These are phyloP conservation scores for Polyergus mexicanus DNA, from an alignment of 1,140 invertebrate species.

Conservation along the genomic window DNA sequence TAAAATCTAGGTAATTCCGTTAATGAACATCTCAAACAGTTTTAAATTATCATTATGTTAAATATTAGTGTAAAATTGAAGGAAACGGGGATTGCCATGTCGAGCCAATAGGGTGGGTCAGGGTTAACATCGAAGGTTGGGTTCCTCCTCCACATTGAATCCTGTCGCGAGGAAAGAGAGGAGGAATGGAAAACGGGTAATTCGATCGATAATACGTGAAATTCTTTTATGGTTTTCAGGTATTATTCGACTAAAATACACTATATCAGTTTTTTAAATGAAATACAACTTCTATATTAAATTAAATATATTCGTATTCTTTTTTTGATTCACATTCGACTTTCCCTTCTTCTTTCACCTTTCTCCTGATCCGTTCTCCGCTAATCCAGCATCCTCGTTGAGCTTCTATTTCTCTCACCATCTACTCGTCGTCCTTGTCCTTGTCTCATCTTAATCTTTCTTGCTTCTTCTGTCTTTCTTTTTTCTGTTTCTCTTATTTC, in stretches of 20 bases:
- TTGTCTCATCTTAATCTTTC: not conserved
- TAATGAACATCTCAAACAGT: not conserved
- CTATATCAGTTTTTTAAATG: slow-evolving; percentile 16
- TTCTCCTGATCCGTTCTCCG: too few relatives aligned
- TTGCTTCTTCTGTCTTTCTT: not conserved
- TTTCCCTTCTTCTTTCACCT: not conserved
- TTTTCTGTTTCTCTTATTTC: not conserved
- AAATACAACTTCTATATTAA: not conserved
- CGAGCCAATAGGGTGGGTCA: slow-evolving; percentile 68
- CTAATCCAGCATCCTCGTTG: not conserved
- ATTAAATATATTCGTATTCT: not conserved
- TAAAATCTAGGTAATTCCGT: not conserved
- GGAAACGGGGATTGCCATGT: not conserved
- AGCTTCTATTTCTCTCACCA: not conserved
- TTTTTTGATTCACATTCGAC: not conserved
- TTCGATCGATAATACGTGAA: slow-evolving; percentile 57
- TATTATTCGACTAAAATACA: not conserved
- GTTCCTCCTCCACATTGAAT: slow-evolving; percentile 36
- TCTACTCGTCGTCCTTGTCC: slow-evolving; percentile 1
- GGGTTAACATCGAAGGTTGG: slow-evolving; percentile 76
- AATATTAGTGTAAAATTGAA: not conserved
- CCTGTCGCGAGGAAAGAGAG: slow-evolving; percentile 15
- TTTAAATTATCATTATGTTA: slow-evolving; percentile 3
- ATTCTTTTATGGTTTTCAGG: not conserved
- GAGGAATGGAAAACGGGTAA: slow-evolving; percentile 20